A percentile compares a stretch with the other conserved stretches of the same genome.
phyloP scores from a whole-genome alignment of 2,797 vertebrate species.

The Tachyglossus aculeatus region DNA sequence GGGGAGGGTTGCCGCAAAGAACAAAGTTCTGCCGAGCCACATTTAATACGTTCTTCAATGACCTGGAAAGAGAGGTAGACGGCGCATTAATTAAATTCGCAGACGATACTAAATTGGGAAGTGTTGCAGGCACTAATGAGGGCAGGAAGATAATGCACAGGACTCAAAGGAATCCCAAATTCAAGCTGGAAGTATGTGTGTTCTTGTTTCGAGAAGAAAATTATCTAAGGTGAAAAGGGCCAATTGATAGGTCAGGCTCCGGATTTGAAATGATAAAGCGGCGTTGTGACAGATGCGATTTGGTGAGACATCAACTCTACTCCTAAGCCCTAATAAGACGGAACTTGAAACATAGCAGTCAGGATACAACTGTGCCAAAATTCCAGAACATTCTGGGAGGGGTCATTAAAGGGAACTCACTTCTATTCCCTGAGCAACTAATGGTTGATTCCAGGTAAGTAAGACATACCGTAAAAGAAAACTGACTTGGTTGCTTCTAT shows the following conservation, averaged over 20 bases:
- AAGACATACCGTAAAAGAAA: too few relatives aligned
- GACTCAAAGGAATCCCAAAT: not conserved
- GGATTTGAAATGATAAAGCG: conserved; percentile 9
- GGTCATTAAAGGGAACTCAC: too few relatives aligned
- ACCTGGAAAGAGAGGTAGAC: conserved; percentile 21
- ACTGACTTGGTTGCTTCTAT: too few relatives aligned
- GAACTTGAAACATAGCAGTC: too few relatives aligned
- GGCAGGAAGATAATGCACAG: conserved; percentile 2
- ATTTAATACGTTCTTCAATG: conserved; percentile 17
- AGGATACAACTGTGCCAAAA: too few relatives aligned
- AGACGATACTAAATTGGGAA: conserved; percentile 10
- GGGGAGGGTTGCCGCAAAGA: not conserved
- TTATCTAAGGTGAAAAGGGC: not conserved
- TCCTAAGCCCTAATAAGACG: not conserved
- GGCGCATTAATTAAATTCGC: not conserved
- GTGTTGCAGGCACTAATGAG: not conserved
- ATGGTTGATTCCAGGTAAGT: too few relatives aligned
- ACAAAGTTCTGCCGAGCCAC: not conserved
- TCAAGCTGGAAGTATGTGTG: not conserved
- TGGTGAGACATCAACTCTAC: not conserved
- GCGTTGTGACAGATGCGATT: not conserved
- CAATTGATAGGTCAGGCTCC: not conserved
- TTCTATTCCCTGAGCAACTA: too few relatives aligned
- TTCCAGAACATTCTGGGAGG: too few relatives aligned
- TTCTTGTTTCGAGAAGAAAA: conserved; percentile 17